Evolutionary conservation across 2,888 invertebrate species (phyloP).

Genomic region (Miltochrista miniata): DNA sequence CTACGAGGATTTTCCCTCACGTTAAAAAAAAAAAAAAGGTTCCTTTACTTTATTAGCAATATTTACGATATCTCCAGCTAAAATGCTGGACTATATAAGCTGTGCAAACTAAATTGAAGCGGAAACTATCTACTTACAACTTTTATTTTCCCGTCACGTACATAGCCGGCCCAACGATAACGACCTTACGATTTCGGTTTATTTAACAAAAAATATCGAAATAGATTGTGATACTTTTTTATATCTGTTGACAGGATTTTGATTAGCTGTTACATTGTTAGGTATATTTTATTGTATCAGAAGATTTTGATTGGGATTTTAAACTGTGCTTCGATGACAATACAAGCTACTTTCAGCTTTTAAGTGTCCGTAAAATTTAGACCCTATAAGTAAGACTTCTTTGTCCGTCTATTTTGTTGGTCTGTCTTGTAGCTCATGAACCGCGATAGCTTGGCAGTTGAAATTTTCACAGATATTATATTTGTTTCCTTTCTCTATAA

Average conservation of each 20-base stretch:
- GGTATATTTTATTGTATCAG: background rate
- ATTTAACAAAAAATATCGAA: constrained; percentile 39
- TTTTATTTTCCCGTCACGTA: constrained; percentile 58
- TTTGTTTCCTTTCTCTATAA: no score
- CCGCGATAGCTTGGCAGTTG: no score
- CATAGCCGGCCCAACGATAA: constrained; percentile 46
- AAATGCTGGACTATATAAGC: constrained; percentile 45
- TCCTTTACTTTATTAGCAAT: constrained; percentile 27
- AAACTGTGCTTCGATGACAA: no score
- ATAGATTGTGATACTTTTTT: constrained; percentile 27
- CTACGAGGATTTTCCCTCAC: no score
- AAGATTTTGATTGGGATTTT: no score
- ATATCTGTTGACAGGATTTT: background rate
- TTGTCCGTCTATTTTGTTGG: no score
- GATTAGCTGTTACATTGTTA: background rate
- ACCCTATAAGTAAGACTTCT: no score
- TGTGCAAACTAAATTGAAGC: constrained; percentile 52
- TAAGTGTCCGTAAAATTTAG: no score
- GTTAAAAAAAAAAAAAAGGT: no score
- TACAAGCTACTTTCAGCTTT: no score
- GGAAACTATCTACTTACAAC: constrained; percentile 40
- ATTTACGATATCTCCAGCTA: constrained; percentile 28
- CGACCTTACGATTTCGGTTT: constrained; percentile 43
- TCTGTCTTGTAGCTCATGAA: no score
- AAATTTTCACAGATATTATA: no score